Conservation (phyloP, 2,888 invertebrate species). For the Operophtera brumata region DNA sequence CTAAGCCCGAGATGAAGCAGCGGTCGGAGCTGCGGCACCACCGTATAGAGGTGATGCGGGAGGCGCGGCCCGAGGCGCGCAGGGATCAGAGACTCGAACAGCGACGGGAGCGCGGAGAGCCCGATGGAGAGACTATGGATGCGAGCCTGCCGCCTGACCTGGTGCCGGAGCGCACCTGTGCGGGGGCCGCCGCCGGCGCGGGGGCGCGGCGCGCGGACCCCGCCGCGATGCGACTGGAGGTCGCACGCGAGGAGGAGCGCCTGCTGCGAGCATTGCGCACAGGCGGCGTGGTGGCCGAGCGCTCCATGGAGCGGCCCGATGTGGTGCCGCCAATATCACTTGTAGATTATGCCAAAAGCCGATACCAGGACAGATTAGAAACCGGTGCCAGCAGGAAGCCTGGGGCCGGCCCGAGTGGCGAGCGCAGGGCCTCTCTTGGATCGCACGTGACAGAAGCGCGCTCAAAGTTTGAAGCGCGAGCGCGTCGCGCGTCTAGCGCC, state of each 20-base stretch:
- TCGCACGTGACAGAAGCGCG: slow-evolving; percentile 77
- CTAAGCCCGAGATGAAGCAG: slow-evolving; percentile 73
- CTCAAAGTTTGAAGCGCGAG: slow-evolving; percentile 76
- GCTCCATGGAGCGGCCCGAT: slow-evolving; percentile 70
- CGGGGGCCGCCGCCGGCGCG: slow-evolving; percentile 53
- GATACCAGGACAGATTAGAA: slow-evolving; percentile 82
- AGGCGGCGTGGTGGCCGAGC: slow-evolving; percentile 79
- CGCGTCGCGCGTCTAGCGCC: slow-evolving; percentile 72
- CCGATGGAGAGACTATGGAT: slow-evolving; percentile 82
- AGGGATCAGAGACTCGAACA: slow-evolving; percentile 59
- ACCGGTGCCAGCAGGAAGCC: slow-evolving; percentile 74
- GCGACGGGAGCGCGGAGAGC: slow-evolving; percentile 70
- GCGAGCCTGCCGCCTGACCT: slow-evolving; percentile 83
- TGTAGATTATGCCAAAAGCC: slow-evolving; percentile 84
- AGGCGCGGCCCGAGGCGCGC: slow-evolving; percentile 53
- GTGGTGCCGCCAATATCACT: slow-evolving; percentile 79
- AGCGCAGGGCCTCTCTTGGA: slow-evolving; percentile 70
- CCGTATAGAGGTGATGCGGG: slow-evolving; percentile 65
- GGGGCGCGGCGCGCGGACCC: slow-evolving; percentile 72
- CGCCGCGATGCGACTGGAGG: slow-evolving; percentile 83
- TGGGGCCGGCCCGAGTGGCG: slow-evolving; percentile 66
- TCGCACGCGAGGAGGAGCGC: slow-evolving; percentile 90
- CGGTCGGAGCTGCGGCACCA: slow-evolving; percentile 70
- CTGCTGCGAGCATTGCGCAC: slow-evolving; percentile 89
- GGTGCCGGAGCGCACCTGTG: slow-evolving; percentile 75